These are phyloP conservation scores for Calyptommatus sinebrachiatus DNA, from an alignment of 2,113 vertebrate genomes.

Conservation along the genomic window DNA sequence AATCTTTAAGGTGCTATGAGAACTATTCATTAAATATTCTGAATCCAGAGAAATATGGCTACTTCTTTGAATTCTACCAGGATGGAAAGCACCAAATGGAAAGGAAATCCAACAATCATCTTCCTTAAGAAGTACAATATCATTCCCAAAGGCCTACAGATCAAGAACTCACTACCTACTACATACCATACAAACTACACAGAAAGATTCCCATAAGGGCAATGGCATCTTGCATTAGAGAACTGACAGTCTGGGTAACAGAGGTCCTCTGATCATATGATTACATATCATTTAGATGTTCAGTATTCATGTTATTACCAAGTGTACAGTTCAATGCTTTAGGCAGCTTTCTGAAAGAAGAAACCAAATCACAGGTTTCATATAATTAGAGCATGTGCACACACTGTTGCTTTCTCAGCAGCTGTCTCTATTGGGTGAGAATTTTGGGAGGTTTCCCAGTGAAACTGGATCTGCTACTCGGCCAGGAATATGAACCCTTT, in stretches of 20 bases:
- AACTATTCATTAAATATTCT: no score
- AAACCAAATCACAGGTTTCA: constrained; percentile 53
- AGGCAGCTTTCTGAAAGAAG: constrained; percentile 49
- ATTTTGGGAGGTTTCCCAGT: constrained; percentile 50
- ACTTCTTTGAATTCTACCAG: no score
- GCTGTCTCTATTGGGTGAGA: constrained; percentile 62
- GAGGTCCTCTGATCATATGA: not conserved
- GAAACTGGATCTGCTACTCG: constrained; percentile 61
- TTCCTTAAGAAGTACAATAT: no score
- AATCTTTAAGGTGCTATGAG: no score
- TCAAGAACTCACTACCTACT: no score
- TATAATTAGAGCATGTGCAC: constrained; percentile 64
- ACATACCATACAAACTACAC: no score
- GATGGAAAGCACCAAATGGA: no score
- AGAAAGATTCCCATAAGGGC: not conserved
- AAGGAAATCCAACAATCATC: no score
- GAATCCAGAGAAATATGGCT: no score
- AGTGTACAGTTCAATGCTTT: not conserved
- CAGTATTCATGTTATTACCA: not conserved
- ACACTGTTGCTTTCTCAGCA: constrained; percentile 60
- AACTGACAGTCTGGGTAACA: no score
- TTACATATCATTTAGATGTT: constrained; percentile 34
- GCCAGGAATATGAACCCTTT: constrained; percentile 40
- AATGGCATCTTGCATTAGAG: constrained; percentile 8
- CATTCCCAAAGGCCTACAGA: no score